These are phyloP conservation scores for Alosa sapidissima DNA, from an alignment of 2,797 vertebrate species.

Conservation along the genomic window DNA sequence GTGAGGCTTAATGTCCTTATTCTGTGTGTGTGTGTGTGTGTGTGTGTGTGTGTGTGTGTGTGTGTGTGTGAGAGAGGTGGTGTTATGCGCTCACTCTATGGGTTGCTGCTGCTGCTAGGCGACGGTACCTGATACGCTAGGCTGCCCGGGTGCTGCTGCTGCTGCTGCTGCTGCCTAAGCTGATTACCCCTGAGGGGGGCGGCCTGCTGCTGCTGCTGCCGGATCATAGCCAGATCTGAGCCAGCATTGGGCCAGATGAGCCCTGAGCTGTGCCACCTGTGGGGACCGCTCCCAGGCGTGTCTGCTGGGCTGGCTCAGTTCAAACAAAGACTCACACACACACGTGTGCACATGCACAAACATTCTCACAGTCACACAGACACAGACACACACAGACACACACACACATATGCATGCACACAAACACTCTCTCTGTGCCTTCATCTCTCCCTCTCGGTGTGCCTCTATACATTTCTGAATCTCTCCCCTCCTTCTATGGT, in stretches of 20 bases:
- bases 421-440: background rate
- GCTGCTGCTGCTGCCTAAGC: background rate
- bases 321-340: background rate
- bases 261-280: background rate
- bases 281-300: background rate
- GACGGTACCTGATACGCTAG: background rate
- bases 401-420: background rate
- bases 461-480: background rate
- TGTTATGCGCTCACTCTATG: too few species aligned
- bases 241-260: too few species aligned
- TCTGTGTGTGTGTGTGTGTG: background rate
- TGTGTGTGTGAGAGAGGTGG: background rate
- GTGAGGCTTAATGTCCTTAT: background rate
- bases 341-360: background rate
- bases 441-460: background rate
- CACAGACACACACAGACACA: background rate
- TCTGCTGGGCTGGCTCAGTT: background rate
- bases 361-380: background rate
- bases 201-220: background rate
- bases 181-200: background rate
- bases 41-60: background rate
- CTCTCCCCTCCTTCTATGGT: background rate
- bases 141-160: too few species aligned
- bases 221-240: too few species aligned
- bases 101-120: background rate